Evolutionary conservation across 2,888 invertebrate genomes (phyloP), one percentile per base, ranked within the genome.

Genomic region (Minunthozetes semirufus): DNA sequence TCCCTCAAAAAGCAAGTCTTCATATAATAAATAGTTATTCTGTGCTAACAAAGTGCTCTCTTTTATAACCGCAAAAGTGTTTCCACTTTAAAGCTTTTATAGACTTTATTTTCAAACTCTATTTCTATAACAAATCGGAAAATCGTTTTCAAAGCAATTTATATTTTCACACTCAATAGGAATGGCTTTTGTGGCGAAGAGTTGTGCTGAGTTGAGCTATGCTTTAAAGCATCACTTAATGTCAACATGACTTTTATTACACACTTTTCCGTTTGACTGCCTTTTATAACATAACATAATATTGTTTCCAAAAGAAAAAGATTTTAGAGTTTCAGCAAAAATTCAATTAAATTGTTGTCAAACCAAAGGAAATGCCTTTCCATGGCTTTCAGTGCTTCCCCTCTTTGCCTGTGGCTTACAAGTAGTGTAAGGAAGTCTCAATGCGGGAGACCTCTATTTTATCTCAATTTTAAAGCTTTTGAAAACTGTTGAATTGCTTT

Each of bases 201-300:
- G 38, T 63, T 63, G 4, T 8, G 25, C 56, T 25, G 22, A 25
- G 25, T 63, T 63, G 4, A 1, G 25, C 56, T 25, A 13, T 9
- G 25, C 33, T 33, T 33, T 68, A 22, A 68, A 68, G 33, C 66
- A 42, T 38, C 68, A 11, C 9, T 19, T 46, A 19, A 68, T 68
- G 68, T 68, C 68, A 68, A 68, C 68, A 68, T 22, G 42, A 68
- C 68, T 46, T 68, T 68, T 68, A 68, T 68, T 46, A 68, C 42
- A 68, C 46, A 68, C 22, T 68, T 22, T 68, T 68, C 68, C 25
- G 42, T 42, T 46, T 46, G n/a, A 68, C n/a, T 68, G 46, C 68
- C 19, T 33, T 66, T 38, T 13, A 11, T 15, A n/a, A 66, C n/a
- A 46, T 22, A 33, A 46, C 33, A 33, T 63, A 68, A 68, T 19